Evolutionary conservation across 2,113 vertebrate species (phyloP).

Genomic region (Leptosomus discolor): DNA sequence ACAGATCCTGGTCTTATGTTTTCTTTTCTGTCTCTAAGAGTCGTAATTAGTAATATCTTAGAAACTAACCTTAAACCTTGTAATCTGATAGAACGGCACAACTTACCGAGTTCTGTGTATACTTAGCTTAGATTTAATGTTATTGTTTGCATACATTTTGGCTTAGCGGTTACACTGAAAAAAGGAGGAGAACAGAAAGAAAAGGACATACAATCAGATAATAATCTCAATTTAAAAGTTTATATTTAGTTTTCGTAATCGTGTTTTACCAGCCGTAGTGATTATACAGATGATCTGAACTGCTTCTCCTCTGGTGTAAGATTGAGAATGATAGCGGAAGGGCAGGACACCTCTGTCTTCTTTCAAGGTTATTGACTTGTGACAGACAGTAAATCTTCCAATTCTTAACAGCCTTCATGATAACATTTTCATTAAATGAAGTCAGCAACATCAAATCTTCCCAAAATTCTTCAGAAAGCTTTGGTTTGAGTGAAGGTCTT

Average conservation of each 20-base stretch:
- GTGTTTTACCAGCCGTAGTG: not conserved
- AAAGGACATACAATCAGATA: not conserved
- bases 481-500: not conserved
- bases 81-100: not conserved
- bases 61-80: not conserved
- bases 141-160: not conserved
- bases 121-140: not conserved
- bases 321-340: not conserved
- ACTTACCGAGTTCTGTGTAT: not conserved
- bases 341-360: not conserved
- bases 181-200: not conserved
- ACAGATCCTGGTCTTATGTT: slow-evolving; percentile 78
- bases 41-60: not conserved
- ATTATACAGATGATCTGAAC: not conserved
- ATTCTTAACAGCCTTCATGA: not conserved
- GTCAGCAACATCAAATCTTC: not conserved
- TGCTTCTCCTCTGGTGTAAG: not conserved
- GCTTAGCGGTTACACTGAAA: not conserved
- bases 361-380: not conserved
- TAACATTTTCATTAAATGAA: not conserved
- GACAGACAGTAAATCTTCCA: not conserved
- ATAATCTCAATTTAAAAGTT: not conserved
- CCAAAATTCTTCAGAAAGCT: not conserved
- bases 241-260: not conserved
- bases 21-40: not conserved